These are phyloP conservation scores for Liolophura sinensis DNA, from an alignment of 1,140 invertebrate genomes.

Conservation along the genomic window DNA sequence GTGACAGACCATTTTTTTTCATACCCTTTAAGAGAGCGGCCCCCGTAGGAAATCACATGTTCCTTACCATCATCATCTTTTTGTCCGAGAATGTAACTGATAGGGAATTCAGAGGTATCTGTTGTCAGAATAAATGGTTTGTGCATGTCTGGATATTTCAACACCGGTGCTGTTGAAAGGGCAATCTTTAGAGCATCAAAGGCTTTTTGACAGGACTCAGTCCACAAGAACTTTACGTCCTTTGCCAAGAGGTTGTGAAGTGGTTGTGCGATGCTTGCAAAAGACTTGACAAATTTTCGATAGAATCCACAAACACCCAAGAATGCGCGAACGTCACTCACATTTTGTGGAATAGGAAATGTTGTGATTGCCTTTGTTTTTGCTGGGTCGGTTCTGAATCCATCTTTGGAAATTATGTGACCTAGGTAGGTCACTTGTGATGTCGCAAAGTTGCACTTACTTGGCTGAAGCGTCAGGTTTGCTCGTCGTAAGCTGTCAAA, in stretches of 20 bases:
- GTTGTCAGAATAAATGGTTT: no score
- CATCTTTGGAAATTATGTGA: no score
- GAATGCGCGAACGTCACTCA: conserved; percentile 55
- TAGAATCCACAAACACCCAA: conserved; percentile 57
- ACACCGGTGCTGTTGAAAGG: no score
- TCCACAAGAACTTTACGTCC: conserved; percentile 32
- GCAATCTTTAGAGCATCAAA: conserved; percentile 36
- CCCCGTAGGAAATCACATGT: conserved; percentile 28
- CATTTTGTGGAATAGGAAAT: conserved; percentile 28
- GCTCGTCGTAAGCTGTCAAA: no score
- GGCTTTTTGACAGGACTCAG: conserved; percentile 17
- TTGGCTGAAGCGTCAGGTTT: no score
- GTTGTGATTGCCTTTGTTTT: no score
- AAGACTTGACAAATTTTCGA: no score
- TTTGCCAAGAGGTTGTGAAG: conserved; percentile 59
- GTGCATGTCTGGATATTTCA: no score
- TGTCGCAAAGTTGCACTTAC: no score
- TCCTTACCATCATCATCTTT: conserved; percentile 16
- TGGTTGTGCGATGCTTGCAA: no score
- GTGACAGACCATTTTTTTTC: conserved; percentile 19
- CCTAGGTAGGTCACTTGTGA: conserved; percentile 5
- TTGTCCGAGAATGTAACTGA: conserved; percentile 29
- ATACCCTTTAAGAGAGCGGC: conserved; percentile 11
- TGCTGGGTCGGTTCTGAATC: no score
- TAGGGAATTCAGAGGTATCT: no score